Conservation (phyloP, 2,888 invertebrate genomes). For the Drosophila quasianomalipes region DNA sequence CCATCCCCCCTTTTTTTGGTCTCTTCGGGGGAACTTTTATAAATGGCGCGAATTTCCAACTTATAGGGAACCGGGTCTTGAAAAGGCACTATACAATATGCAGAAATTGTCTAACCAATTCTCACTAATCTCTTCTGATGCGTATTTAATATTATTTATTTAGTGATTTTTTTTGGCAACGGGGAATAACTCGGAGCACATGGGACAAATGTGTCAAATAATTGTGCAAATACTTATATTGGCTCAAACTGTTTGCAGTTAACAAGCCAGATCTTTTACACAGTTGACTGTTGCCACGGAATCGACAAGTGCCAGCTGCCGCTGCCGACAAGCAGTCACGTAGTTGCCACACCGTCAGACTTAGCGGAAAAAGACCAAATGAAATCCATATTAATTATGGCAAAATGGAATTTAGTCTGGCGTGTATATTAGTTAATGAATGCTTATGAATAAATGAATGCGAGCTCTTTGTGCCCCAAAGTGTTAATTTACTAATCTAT, state of each 20-base stretch:
- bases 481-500: constrained; percentile 38
- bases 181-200: constrained; percentile 48
- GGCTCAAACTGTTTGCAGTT: constrained; percentile 26
- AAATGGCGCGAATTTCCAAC: background rate
- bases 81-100: constrained; percentile 8
- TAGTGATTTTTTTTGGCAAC: background rate
- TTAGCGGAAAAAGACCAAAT: constrained; percentile 11
- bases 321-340: constrained; percentile 17
- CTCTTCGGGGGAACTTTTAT: constrained; percentile 41
- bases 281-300: constrained; percentile 7
- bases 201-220: constrained; percentile 32
- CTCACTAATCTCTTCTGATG: background rate
- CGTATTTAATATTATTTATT: constrained; percentile 8
- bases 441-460: constrained; percentile 36
- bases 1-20: background rate
- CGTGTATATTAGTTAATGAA: constrained; percentile 1
- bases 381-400: background rate
- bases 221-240: constrained; percentile 40
- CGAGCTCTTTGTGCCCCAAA: constrained; percentile 30
- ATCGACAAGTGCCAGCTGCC: constrained; percentile 21
- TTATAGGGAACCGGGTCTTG: constrained; percentile 15
- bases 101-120: constrained; percentile 27
- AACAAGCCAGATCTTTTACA: background rate
- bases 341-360: constrained; percentile 45
- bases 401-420: background rate